Evolutionary conservation across 2,888 invertebrate species (phyloP).

Genomic region (Piscicola geometra): DNA sequence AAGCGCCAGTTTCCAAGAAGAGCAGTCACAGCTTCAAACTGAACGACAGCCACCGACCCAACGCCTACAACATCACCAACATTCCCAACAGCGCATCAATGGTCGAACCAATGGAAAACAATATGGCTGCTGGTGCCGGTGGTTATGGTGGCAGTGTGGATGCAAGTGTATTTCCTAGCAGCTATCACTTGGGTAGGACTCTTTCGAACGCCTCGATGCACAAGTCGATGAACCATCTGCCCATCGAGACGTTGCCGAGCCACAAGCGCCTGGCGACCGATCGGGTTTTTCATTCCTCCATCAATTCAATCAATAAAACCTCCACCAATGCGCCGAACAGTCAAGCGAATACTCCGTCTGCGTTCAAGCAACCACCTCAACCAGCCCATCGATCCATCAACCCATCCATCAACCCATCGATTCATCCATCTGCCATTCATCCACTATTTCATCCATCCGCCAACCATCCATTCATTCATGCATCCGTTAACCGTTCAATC

Average conservation of each 20-base stretch:
- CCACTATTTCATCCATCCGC: neutral
- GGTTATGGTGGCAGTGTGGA: neutral
- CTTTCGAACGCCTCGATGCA: too few relatives aligned
- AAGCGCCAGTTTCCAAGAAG: neutral
- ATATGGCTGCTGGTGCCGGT: neutral
- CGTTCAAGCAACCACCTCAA: neutral
- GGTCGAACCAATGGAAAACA: neutral
- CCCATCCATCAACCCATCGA: neutral
- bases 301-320: too few relatives aligned
- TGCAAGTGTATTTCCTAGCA: neutral
- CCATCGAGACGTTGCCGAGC: too few relatives aligned
- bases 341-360: too few relatives aligned
- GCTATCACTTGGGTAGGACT: too few relatives aligned
- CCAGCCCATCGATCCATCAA: neutral
- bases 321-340: too few relatives aligned
- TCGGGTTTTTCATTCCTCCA: too few relatives aligned
- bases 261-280: too few relatives aligned
- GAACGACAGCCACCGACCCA: neutral
- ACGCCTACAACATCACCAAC: slow-evolving; percentile 13
- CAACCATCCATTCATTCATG: neutral
- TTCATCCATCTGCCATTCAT: neutral
- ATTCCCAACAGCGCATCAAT: slow-evolving; percentile 9
- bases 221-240: too few relatives aligned
- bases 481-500: neutral
- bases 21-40: neutral